Evolutionary conservation across 2,797 vertebrate genomes (phyloP).

Genomic region (Schizopygopsis malacanthus): DNA sequence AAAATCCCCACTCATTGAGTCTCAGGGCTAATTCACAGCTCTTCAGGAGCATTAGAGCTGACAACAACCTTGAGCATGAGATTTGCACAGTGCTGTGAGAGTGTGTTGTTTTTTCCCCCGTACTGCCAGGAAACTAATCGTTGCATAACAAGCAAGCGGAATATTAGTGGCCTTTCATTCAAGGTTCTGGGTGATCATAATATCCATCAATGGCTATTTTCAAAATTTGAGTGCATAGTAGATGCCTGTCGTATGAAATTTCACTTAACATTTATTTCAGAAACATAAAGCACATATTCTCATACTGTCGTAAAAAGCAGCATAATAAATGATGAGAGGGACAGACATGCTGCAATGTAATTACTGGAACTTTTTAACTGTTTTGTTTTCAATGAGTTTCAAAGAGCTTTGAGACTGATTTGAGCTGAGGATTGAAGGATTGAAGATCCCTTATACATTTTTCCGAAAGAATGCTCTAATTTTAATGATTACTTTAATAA

Average conservation of each 20-base stretch:
- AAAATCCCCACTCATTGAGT: constrained; percentile 34
- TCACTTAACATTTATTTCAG: neutral
- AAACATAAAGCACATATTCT: neutral
- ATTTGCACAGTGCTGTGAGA: constrained; percentile 53
- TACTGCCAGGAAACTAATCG: constrained; percentile 60
- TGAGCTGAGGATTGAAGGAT: neutral
- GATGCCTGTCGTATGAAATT: neutral
- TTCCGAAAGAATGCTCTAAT: neutral
- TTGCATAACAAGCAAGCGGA: constrained; percentile 11
- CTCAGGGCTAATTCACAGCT: constrained; percentile 56
- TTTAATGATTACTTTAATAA: neutral
- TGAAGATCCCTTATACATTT: neutral
- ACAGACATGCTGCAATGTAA: neutral
- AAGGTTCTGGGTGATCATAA: neutral
- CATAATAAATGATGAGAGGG: no score
- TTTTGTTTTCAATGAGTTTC: neutral
- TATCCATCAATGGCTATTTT: neutral
- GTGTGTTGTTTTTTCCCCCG: constrained; percentile 28
- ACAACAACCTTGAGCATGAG: constrained; percentile 58
- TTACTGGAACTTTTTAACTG: neutral
- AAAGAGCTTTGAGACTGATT: neutral
- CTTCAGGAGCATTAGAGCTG: constrained; percentile 57
- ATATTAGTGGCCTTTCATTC: neutral
- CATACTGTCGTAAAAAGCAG: neutral
- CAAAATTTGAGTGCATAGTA: neutral